phyloP scores from a whole-genome alignment of 2,888 invertebrate genomes.

The Sipha maydis region DNA sequence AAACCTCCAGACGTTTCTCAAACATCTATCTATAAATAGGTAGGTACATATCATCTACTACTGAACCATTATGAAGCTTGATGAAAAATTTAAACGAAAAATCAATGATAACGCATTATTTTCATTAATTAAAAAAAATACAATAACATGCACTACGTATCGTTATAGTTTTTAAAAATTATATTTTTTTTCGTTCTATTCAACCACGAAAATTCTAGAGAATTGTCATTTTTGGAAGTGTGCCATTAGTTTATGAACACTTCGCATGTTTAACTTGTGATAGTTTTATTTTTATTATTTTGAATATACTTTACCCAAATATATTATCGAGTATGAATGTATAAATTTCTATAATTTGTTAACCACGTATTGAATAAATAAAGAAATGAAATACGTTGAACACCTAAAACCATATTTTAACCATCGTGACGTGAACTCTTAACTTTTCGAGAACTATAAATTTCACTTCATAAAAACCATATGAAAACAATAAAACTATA shows the following conservation, averaged over 20 bases:
- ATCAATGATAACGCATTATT: no score
- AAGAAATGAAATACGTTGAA: background rate
- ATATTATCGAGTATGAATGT: background rate
- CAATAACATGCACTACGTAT: no score
- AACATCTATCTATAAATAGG: no score
- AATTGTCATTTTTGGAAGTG: constrained; percentile 11
- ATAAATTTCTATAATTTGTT: background rate
- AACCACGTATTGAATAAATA: background rate
- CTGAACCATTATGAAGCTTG: no score
- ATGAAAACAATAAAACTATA: background rate
- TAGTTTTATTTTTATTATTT: constrained; percentile 20
- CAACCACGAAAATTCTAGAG: background rate
- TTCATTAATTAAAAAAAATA: no score
- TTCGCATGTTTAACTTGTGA: no score
- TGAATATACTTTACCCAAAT: background rate
- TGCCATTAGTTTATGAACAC: constrained; percentile 2
- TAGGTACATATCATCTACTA: no score
- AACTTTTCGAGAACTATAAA: background rate
- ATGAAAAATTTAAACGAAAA: no score
- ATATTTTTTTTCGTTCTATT: background rate
- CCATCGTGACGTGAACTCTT: background rate
- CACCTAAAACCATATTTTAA: background rate
- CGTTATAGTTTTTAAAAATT: no score
- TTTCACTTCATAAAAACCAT: background rate
- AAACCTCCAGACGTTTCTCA: no score